phyloP scores from a whole-genome alignment of 2,888 invertebrate genomes.

The Caenorhabditis sp. region DNA sequence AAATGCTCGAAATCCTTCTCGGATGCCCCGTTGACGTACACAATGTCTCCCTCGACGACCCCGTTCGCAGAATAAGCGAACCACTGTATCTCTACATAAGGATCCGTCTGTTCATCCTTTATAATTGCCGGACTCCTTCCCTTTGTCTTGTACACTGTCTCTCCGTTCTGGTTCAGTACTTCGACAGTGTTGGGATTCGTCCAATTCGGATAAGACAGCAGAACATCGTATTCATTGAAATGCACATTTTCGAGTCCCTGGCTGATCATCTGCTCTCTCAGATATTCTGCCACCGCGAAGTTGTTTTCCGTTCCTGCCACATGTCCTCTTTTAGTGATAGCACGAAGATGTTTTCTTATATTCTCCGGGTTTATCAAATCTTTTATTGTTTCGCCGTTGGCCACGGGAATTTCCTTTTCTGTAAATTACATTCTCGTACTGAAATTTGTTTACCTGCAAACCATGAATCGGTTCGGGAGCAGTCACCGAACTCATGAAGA shows the following conservation, averaged over 20 bases:
- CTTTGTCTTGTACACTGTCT: conserved; percentile 64
- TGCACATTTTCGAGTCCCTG: conserved; percentile 77
- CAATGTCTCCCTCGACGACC: too few species aligned
- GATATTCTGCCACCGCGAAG: conserved; percentile 71
- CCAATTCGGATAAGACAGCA: conserved; percentile 80
- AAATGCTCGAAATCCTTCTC: conserved; percentile 22
- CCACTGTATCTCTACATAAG: neutral
- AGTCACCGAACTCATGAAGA: too few species aligned
- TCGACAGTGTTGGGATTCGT: conserved; percentile 72
- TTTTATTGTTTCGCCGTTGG: conserved; percentile 17
- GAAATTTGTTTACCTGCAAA: too few species aligned
- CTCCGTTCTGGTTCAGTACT: conserved; percentile 37
- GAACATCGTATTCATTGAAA: conserved; percentile 75
- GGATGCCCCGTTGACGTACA: too few species aligned
- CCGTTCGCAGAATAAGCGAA: too few species aligned
- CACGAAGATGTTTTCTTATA: conserved; percentile 52
- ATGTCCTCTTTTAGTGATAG: conserved; percentile 73
- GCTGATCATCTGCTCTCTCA: conserved; percentile 69
- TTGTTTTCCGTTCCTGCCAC: conserved; percentile 77
- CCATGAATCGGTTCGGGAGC: too few species aligned
- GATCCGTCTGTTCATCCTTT: conserved; percentile 66
- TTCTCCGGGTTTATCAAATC: conserved; percentile 63
- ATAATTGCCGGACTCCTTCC: conserved; percentile 72
- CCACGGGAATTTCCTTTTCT: too few species aligned
- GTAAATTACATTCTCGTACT: too few species aligned